Evolutionary conservation across 2,888 invertebrate genomes (phyloP), one percentile per base, ranked within the genome.

Genomic region (Entomobrya multifasciata): DNA sequence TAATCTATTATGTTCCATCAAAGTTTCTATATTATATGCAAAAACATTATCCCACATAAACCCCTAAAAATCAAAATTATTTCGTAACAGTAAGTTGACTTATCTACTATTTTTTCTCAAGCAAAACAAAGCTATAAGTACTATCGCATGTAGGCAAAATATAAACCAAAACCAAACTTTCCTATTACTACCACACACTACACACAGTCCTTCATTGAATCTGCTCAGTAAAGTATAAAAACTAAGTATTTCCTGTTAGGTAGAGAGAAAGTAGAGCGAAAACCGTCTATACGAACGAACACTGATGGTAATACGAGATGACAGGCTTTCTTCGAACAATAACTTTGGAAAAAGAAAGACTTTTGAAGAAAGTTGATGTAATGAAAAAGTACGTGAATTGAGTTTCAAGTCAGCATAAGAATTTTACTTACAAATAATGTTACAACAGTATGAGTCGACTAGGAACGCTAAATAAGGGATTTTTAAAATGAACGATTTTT

Each of bases 181-280:
- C 30, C 30, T 49, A n/a, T 47, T 22, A 76, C 57, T 36, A 36
- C 36, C 20, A 27, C 41, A 78, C 25, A 49, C 47, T 65, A 47
- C 76, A 78, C 78, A 13, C 62, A 27, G 78, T 78, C 78, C 78
- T 78, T 78, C 78, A 78, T 78, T 78, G 47, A 78, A 78, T 47
- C 60, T 78, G 78, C 78, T 78, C 78, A 78, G 78, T 47, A 44
- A 52, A 52, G 27, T 22, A 17, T 27, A 49, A 41, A 41, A 67
- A 70, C 5, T 8, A 6, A 25, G 6, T 70, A 49, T 25, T 57
- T 57, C 41, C 30, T 22, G 10, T 11, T 30, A 57, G 55, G 36
- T 74, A 74, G 74, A 30, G 17, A 52, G 20, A 44, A 1, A 76
- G 36, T 27, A 74, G 55, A 72, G 47, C 49, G 44, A 4, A 36